phyloP scores from a whole-genome alignment of 1,140 invertebrate species.

The Meloidogyne floridensis region DNA sequence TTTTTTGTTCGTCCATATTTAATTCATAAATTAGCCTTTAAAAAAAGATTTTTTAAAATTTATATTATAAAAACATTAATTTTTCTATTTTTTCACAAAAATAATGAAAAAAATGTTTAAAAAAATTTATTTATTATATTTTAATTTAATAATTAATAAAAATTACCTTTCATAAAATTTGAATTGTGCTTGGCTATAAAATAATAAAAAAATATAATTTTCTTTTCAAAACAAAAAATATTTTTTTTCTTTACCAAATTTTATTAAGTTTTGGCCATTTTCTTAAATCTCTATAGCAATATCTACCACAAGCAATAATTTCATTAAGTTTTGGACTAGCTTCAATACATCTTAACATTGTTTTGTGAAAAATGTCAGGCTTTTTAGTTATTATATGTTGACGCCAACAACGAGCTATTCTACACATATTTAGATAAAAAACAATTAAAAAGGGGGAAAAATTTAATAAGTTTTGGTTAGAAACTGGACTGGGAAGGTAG shows the following conservation, averaged over 20 bases:
- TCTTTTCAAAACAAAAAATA: not conserved
- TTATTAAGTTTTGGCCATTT: slow-evolving; percentile 60
- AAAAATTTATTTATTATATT: not conserved
- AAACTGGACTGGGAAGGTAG: no score
- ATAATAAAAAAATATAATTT: not conserved
- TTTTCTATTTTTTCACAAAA: no score
- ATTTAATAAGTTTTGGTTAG: no score
- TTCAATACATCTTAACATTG: slow-evolving; percentile 60
- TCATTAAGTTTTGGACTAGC: slow-evolving; percentile 62
- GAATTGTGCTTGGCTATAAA: slow-evolving; percentile 54
- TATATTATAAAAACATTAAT: no score
- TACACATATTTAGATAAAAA: not conserved
- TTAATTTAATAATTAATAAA: not conserved
- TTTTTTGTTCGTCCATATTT: slow-evolving; percentile 42
- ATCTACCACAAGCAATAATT: slow-evolving; percentile 58
- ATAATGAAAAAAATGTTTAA: no score
- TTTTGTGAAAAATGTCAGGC: slow-evolving; percentile 56
- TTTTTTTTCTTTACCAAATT: slow-evolving; percentile 46
- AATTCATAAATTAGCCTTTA: slow-evolving; percentile 46
- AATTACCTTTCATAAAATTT: slow-evolving; percentile 53
- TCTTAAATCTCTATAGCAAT: slow-evolving; percentile 58
- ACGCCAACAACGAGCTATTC: slow-evolving; percentile 37
- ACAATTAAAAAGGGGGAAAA: no score
- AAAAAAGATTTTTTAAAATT: not conserved
- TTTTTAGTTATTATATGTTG: slow-evolving; percentile 22